phyloP scores from a whole-genome alignment of 2,888 invertebrate species.

The Meteorus cinctellus region DNA sequence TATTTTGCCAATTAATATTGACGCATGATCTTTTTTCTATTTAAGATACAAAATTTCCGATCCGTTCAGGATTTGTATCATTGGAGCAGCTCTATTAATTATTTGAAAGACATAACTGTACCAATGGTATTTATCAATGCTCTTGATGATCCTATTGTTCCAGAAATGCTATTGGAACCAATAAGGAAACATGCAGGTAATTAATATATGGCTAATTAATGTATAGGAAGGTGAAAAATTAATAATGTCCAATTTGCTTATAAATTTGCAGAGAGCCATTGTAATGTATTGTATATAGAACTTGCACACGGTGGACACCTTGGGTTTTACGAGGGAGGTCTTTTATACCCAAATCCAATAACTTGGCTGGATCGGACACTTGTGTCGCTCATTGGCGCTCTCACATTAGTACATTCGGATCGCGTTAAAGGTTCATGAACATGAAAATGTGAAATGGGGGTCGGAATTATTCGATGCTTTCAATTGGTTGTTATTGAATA shows the following conservation, averaged over 20 bases:
- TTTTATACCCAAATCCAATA: slow-evolving; percentile 89
- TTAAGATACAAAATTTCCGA: slow-evolving; percentile 84
- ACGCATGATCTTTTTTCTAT: slow-evolving; percentile 1
- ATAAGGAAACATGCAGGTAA: slow-evolving; percentile 86
- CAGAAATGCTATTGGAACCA: slow-evolving; percentile 83
- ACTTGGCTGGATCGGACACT: slow-evolving; percentile 94
- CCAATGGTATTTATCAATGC: slow-evolving; percentile 95
- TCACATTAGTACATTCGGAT: slow-evolving; percentile 78
- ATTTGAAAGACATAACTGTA: slow-evolving; percentile 84
- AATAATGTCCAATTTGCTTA: slow-evolving; percentile 15
- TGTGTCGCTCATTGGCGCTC: slow-evolving; percentile 86
- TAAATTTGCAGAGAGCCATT: slow-evolving; percentile 77
- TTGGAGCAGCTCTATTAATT: slow-evolving; percentile 89
- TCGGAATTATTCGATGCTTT: not conserved
- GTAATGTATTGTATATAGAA: slow-evolving; percentile 84
- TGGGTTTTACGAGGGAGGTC: slow-evolving; percentile 94
- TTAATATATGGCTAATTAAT: not conserved
- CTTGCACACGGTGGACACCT: slow-evolving; percentile 95
- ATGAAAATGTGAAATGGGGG: not conserved
- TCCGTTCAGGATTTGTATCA: slow-evolving; percentile 87
- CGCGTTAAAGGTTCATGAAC: slow-evolving; percentile 66
- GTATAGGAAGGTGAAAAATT: not conserved
- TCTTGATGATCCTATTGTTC: slow-evolving; percentile 93
- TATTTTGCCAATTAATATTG: not conserved
- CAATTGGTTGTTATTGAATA: not conserved